Conservation (phyloP, 35 echinoderm and acorn worm genomes). For the Nesometra sesokonis region DNA sequence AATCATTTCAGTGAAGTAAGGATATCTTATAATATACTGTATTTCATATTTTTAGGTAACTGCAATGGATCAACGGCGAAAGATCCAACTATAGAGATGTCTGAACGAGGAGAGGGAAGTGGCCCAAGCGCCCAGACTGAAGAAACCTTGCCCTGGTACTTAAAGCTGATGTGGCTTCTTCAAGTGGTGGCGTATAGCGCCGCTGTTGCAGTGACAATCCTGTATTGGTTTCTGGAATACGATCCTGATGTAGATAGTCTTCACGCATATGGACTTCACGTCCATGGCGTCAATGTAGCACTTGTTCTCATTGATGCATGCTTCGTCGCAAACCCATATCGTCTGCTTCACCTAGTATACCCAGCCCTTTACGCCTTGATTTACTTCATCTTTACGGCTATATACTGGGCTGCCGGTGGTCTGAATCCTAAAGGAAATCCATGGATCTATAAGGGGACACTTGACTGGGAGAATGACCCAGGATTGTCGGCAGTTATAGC, state of each 20-base stretch:
- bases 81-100: constrained; percentile 4
- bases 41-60: not conserved
- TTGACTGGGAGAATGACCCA: constrained; percentile 44
- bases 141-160: constrained; percentile 39
- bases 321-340: constrained; percentile 46
- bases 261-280: constrained; percentile 41
- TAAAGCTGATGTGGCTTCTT: constrained; percentile 53
- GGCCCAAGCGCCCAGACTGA: not conserved
- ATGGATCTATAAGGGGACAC: constrained; percentile 25
- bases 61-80: not conserved
- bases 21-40: not conserved
- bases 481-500: constrained; percentile 5
- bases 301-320: constrained; percentile 40
- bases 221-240: constrained; percentile 51
- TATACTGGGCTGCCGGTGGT: constrained; percentile 65
- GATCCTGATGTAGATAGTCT: constrained; percentile 17
- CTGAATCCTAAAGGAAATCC: constrained; percentile 44
- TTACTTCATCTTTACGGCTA: constrained; percentile 63
- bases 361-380: constrained; percentile 11
- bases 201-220: constrained; percentile 35
- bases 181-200: constrained; percentile 26
- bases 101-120: not conserved
- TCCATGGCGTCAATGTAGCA: constrained; percentile 41
- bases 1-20: not conserved
- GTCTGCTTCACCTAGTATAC: constrained; percentile 56